These are phyloP conservation scores for Eciton burchellii DNA, from an alignment of 1,140 invertebrate species.

Conservation along the genomic window DNA sequence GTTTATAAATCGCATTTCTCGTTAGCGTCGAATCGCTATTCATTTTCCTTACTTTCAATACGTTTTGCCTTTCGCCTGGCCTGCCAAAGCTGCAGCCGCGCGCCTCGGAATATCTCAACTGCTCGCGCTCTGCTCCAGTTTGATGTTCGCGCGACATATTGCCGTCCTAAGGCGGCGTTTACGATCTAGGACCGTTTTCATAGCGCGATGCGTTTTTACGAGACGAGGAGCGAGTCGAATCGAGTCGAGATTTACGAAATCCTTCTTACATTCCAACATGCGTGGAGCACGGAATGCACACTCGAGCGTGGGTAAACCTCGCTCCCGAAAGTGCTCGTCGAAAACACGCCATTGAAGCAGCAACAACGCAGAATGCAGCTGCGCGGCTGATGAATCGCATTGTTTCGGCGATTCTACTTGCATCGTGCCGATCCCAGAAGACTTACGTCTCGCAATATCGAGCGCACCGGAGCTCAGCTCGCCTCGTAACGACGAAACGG, in stretches of 20 bases:
- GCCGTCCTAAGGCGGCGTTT: slow-evolving; percentile 39
- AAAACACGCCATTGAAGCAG: no score
- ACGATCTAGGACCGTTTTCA: slow-evolving; percentile 7
- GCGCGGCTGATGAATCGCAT: not conserved
- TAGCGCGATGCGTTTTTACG: slow-evolving; percentile 15
- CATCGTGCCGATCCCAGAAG: not conserved
- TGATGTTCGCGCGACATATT: slow-evolving; percentile 47
- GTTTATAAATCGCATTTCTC: slow-evolving; percentile 46
- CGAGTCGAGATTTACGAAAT: no score
- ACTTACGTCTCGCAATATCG: not conserved
- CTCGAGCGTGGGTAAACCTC: not conserved
- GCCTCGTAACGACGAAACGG: slow-evolving; percentile 4
- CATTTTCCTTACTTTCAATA: slow-evolving; percentile 39
- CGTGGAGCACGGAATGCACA: not conserved
- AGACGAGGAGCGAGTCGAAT: no score
- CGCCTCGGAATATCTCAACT: slow-evolving; percentile 46
- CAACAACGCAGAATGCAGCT: no score
- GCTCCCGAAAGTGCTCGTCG: no score
- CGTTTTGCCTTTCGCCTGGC: slow-evolving; percentile 45
- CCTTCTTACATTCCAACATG: no score
- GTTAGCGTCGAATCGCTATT: slow-evolving; percentile 24
- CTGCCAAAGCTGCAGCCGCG: slow-evolving; percentile 32
- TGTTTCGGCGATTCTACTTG: not conserved
- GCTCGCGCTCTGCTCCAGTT: slow-evolving; percentile 53
- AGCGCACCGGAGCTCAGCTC: not conserved